A percentile compares a stretch with the other conserved stretches of the same genome.
Conservation (phyloP, 2,888 invertebrate genomes). For the Plagiodera versicolora region DNA sequence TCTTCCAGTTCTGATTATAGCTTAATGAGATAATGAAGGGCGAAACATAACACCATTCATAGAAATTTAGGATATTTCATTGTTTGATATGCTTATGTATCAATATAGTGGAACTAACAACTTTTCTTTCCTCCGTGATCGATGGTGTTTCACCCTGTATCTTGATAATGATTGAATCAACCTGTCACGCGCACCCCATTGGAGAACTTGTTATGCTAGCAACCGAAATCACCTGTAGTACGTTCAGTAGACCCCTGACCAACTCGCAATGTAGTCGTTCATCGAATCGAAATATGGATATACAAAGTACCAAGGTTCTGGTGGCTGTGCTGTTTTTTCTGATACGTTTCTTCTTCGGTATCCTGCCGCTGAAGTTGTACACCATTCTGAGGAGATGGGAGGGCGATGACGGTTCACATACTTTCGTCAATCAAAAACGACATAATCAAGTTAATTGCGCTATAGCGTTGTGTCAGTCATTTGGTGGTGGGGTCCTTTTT, state of each 20-base stretch:
- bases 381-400: conserved; percentile 49
- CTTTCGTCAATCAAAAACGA: conserved; percentile 46
- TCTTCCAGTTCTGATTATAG: too few species aligned
- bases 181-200: neutral
- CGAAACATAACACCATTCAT: too few species aligned
- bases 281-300: conserved; percentile 59
- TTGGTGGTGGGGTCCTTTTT: conserved; percentile 62
- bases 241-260: neutral
- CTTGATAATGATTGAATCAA: neutral
- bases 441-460: conserved; percentile 47
- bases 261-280: conserved; percentile 4
- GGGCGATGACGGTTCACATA: conserved; percentile 41
- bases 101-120: too few species aligned
- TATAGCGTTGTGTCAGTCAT: conserved; percentile 54
- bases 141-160: too few species aligned
- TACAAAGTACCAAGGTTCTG: conserved; percentile 54
- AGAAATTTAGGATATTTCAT: too few species aligned
- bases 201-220: neutral
- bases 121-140: too few species aligned
- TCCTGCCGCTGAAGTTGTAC: conserved; percentile 58
- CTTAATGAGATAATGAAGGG: too few species aligned
- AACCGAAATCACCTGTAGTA: neutral
- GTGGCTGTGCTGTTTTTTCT: conserved; percentile 56
- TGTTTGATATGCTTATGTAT: too few species aligned
- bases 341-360: conserved; percentile 56